Percentiles rank a stretch among this genome's conserved stretches.
Evolutionary conservation across 2,113 vertebrate species (phyloP).

Genomic region (Pachyramphus minor): DNA sequence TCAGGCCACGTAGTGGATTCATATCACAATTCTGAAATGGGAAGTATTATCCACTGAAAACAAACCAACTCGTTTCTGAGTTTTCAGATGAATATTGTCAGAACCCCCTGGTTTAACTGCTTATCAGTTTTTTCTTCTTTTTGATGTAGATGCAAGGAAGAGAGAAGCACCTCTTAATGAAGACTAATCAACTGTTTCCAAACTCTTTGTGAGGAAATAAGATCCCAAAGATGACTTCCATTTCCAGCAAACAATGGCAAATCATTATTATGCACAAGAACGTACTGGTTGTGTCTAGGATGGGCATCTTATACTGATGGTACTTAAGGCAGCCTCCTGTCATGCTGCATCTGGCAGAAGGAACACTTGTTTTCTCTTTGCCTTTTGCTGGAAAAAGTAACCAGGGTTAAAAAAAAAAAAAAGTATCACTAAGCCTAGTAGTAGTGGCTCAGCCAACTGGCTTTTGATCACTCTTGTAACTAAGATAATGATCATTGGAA

Average conservation of each 20-base stretch:
- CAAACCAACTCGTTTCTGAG: background rate
- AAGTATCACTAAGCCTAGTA: background rate
- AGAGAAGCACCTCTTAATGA: slow-evolving; percentile 70
- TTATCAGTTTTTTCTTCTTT: background rate
- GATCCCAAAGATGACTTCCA: slow-evolving; percentile 71
- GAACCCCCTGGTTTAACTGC: background rate
- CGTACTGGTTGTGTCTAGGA: background rate
- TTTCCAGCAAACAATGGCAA: slow-evolving; percentile 36
- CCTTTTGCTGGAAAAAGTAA: slow-evolving; percentile 58
- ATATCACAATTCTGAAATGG: background rate
- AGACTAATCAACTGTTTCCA: slow-evolving; percentile 58
- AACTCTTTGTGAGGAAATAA: slow-evolving; percentile 43
- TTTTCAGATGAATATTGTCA: background rate
- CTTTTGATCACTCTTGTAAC: slow-evolving; percentile 41
- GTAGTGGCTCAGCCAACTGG: slow-evolving; percentile 28
- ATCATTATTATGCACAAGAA: background rate
- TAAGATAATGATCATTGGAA: slow-evolving; percentile 19
- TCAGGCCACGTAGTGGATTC: background rate
- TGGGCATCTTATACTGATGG: slow-evolving; percentile 52
- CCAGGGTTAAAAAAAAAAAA: background rate
- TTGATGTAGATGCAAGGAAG: slow-evolving; percentile 61
- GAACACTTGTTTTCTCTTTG: slow-evolving; percentile 40
- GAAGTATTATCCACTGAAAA: background rate
- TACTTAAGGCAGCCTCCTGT: slow-evolving; percentile 64
- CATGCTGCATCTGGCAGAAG: slow-evolving; percentile 26